Evolutionary conservation across 2,113 vertebrate species (phyloP).

Genomic region (Anguilla rostrata): DNA sequence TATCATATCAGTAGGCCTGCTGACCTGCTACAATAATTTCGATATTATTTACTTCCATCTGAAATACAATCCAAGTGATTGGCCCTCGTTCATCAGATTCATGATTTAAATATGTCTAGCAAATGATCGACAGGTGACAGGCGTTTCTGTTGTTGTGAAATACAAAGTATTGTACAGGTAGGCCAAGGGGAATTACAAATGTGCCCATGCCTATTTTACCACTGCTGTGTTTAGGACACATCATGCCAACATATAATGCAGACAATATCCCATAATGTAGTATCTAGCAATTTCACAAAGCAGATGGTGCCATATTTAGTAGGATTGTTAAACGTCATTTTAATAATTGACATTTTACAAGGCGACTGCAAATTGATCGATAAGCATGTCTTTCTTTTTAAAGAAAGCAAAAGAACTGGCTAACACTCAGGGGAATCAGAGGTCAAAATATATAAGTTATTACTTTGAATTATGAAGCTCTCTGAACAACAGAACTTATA

Average conservation of each 20-base stretch:
- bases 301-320: slow-evolving; percentile 33
- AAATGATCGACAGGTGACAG: neutral
- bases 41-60: neutral
- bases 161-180: neutral
- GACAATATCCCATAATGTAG: neutral
- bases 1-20: slow-evolving; percentile 66
- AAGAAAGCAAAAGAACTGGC: slow-evolving; percentile 38
- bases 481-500: slow-evolving; percentile 78
- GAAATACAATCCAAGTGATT: neutral
- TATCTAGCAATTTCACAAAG: slow-evolving; percentile 15
- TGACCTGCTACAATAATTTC: slow-evolving; percentile 30
- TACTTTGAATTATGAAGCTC: slow-evolving; percentile 79
- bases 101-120: neutral
- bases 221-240: neutral
- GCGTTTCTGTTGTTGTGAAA: neutral
- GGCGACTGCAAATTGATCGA: slow-evolving; percentile 52
- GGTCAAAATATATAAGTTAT: slow-evolving; percentile 77
- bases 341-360: slow-evolving; percentile 74
- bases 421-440: slow-evolving; percentile 69
- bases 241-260: neutral
- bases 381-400: slow-evolving; percentile 52
- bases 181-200: neutral
- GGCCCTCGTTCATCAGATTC: neutral
- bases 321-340: slow-evolving; percentile 70
- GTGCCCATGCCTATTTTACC: neutral